A percentile compares a stretch with the other conserved stretches of the same genome.
These are phyloP conservation scores for Orbicella faveolata DNA, from an alignment of 64 coral and sea anemone genomes.

Conservation along the genomic window DNA sequence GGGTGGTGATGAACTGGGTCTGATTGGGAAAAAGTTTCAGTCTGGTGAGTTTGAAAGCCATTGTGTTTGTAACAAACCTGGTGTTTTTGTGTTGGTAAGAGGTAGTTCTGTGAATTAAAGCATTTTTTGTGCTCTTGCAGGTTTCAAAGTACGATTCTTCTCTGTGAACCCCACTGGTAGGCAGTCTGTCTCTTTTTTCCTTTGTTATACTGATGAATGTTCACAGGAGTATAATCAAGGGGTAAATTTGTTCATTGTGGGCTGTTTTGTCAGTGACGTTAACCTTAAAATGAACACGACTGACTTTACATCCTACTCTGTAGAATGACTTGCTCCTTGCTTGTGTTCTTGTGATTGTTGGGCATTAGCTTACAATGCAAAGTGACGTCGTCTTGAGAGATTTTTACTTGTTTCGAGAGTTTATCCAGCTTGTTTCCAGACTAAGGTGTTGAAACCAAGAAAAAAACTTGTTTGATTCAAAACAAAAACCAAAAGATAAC, in stretches of 20 bases:
- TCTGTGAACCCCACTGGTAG: conserved; percentile 79
- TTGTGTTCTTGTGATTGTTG: conserved; percentile 29
- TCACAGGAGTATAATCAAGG: conserved; percentile 34
- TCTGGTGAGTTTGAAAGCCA: conserved; percentile 51
- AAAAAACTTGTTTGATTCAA: background rate
- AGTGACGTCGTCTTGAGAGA: background rate
- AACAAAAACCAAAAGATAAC: background rate
- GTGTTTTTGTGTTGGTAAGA: background rate
- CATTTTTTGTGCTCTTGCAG: conserved; percentile 44
- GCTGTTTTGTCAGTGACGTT: conserved; percentile 2
- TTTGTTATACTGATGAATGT: background rate
- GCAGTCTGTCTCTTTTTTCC: conserved; percentile 55
- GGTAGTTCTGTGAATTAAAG: background rate
- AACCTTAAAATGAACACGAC: background rate
- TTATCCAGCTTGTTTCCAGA: background rate
- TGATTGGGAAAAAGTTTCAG: conserved; percentile 99
- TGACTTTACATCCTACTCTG: background rate
- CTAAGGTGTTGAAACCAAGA: background rate
- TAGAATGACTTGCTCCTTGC: conserved; percentile 9
- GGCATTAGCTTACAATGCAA: conserved; percentile 23
- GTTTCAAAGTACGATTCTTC: conserved; percentile 95
- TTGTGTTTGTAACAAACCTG: background rate
- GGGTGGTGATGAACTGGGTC: conserved; percentile 94
- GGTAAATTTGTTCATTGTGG: background rate
- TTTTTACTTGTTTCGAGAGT: background rate